These are phyloP conservation scores for Bradypodion ventrale DNA, from an alignment of 2,797 vertebrate species.

Conservation along the genomic window DNA sequence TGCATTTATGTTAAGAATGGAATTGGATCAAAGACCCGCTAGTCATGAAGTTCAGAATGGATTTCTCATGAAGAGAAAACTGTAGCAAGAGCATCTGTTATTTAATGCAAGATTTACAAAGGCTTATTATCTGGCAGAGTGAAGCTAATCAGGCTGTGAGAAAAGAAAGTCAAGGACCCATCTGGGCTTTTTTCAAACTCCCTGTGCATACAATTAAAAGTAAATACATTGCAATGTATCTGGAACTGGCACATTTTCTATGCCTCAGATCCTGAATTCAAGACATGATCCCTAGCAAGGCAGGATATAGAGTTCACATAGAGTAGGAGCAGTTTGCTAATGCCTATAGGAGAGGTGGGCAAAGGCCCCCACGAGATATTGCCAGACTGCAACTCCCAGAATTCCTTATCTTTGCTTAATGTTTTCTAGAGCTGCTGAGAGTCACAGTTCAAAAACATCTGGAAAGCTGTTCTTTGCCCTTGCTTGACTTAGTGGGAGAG, in stretches of 20 bases:
- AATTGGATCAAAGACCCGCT: constrained; percentile 59
- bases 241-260: background rate
- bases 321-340: no score
- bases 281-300: background rate
- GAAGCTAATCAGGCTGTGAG: background rate
- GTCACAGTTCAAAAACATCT: background rate
- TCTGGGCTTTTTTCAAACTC: background rate
- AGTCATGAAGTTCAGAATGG: constrained; percentile 35
- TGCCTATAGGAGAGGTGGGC: background rate
- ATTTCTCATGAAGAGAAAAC: constrained; percentile 51
- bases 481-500: background rate
- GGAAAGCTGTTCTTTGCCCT: background rate
- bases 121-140: background rate
- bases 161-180: background rate
- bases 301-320: background rate
- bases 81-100: constrained; percentile 25
- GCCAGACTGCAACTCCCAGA: background rate
- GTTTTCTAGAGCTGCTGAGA: background rate
- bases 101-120: constrained; percentile 5
- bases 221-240: background rate
- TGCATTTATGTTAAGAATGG: constrained; percentile 49
- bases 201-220: background rate
- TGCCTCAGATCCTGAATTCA: background rate
- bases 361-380: background rate
- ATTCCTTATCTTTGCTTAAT: background rate